Evolutionary conservation across 2,888 invertebrate genomes (phyloP), one percentile per base, ranked within the genome.

Genomic region (Catotricha subobsoleta): DNA sequence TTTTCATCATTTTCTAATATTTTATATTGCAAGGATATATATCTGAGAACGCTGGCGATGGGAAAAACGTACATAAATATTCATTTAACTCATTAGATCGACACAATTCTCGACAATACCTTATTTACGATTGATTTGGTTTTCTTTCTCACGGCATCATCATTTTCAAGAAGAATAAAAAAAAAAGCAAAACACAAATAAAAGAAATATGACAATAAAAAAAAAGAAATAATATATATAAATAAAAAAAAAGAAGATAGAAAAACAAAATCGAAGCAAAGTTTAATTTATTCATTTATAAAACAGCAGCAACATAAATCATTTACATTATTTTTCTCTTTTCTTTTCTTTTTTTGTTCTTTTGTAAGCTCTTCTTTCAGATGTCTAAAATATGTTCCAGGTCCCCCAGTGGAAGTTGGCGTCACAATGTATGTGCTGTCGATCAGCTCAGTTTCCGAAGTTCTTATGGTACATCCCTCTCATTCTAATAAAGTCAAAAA

Each of bases 341-440:
- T n/a, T n/a, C n/a, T n/a, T n/a, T n/a, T n/a, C n/a, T n/a, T n/a
- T n/a, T n/a, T n/a, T n/a, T n/a, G n/a, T n/a, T n/a, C n/a, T n/a
- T n/a, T n/a, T n/a, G n/a, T n/a, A n/a, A n/a, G n/a, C n/a, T n/a
- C n/a, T n/a, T n/a, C n/a, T n/a, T n/a, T n/a, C n/a, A n/a, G n/a
- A n/a, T 36, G 3, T 36, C 36, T 20, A 36, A 33, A 23, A 23
- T 36, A 36, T 36, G 36, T 36, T 86, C 68, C 82, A 91, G 90
- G 87, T 79, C 82, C 83, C 68, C 88, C 92, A 64, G 92, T 94
- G 71, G 88, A 87, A 69, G 91, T 92, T 67, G 88, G 90, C 67
- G 87, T 92, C 72, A 91, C 91, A 71, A 88, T 92, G 82, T 90
- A 88, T 76, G 90, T 92, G 71, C 81, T 91, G 72, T 87, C 87